Evolutionary conservation across 2,888 invertebrate genomes (phyloP).

Genomic region (Carterocephalus palaemon): DNA sequence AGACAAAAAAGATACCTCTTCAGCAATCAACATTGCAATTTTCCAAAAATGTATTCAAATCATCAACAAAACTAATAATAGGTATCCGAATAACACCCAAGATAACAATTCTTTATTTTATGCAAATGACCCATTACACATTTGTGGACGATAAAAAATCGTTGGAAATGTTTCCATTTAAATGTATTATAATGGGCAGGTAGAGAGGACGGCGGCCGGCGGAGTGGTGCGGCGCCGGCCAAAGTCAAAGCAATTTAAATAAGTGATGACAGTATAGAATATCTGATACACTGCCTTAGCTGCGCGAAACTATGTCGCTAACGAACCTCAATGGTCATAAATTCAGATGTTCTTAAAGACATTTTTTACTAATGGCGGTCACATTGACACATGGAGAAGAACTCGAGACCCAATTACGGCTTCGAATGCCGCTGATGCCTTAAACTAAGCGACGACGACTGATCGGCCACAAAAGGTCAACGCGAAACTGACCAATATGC

Average conservation of each 20-base stretch:
- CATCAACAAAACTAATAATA: not conserved
- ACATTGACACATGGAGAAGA: slow-evolving; percentile 26
- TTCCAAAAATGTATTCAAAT: slow-evolving; percentile 4
- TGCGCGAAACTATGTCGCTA: not conserved
- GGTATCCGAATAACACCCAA: slow-evolving; percentile 7
- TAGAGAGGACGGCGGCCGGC: not conserved
- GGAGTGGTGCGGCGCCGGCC: slow-evolving; percentile 21
- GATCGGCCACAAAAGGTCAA: slow-evolving; percentile 33
- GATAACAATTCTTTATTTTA: slow-evolving; percentile 8
- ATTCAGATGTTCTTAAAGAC: not conserved
- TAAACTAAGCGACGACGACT: slow-evolving; percentile 51
- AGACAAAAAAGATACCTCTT: too few species aligned
- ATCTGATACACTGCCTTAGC: not conserved
- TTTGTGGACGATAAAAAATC: slow-evolving; percentile 6
- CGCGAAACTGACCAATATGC: slow-evolving; percentile 43
- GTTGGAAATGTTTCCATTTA: slow-evolving; percentile 10
- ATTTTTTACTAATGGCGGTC: slow-evolving; percentile 26
- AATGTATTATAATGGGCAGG: slow-evolving; percentile 5
- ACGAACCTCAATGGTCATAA: slow-evolving; percentile 7
- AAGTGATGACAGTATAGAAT: too few species aligned
- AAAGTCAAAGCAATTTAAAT: slow-evolving; percentile 41
- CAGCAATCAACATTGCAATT: not conserved
- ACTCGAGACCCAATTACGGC: slow-evolving; percentile 38
- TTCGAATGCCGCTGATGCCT: slow-evolving; percentile 43
- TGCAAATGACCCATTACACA: slow-evolving; percentile 11